phyloP scores from a whole-genome alignment of 2,113 vertebrate genomes.

The Hucho hucho region DNA sequence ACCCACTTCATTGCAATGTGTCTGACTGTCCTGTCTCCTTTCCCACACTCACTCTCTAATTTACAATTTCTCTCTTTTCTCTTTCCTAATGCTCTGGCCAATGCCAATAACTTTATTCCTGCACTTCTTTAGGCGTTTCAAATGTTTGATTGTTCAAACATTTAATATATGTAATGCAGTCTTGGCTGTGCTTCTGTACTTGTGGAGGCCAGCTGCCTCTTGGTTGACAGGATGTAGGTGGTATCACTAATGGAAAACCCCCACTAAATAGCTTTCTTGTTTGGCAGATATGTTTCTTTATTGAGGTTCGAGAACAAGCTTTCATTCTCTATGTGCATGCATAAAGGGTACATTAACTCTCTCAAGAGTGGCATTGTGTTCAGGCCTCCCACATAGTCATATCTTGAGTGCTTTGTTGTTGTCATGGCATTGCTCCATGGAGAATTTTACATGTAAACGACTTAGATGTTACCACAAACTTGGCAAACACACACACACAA shows the following conservation, averaged over 20 bases:
- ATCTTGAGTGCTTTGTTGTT: constrained; percentile 2
- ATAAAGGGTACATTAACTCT: neutral
- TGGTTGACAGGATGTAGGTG: neutral
- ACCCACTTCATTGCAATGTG: constrained; percentile 40
- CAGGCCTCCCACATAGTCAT: neutral
- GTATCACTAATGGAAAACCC: neutral
- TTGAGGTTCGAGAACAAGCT: neutral
- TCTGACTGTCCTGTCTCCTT: constrained; percentile 15
- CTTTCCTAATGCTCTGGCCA: neutral
- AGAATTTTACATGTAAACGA: neutral
- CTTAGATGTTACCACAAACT: constrained; percentile 3
- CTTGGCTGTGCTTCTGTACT: neutral
- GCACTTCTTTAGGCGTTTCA: neutral
- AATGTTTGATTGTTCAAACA: neutral
- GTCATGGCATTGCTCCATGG: constrained; percentile 3
- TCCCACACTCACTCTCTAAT: neutral
- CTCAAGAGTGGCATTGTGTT: neutral
- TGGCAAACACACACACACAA: neutral
- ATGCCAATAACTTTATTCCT: neutral
- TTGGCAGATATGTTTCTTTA: neutral
- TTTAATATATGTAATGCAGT: no score
- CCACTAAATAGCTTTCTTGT: neutral
- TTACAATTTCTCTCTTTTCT: neutral
- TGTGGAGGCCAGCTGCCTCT: neutral
- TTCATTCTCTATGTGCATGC: neutral